A percentile compares a stretch with the other conserved stretches of the same genome.
Evolutionary conservation across 2,888 invertebrate genomes (phyloP).

Genomic region (Heliconius charithonia): DNA sequence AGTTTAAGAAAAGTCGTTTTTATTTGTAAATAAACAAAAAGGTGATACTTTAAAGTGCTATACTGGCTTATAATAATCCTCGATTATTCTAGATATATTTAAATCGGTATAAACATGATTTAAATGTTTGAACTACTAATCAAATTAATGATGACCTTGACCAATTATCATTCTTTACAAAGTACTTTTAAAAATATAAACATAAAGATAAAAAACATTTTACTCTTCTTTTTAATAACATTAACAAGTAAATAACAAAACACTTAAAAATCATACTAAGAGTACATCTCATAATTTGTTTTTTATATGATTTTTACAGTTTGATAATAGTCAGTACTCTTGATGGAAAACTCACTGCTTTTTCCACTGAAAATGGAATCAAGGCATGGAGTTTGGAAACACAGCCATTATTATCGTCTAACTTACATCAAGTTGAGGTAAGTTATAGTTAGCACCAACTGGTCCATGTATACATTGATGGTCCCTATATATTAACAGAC

Average conservation of each 20-base stretch:
- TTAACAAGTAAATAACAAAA: not conserved
- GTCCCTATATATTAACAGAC: no score
- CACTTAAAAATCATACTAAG: not conserved
- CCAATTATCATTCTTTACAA: conserved; percentile 41
- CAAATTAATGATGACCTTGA: conserved; percentile 51
- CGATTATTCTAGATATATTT: conserved; percentile 31
- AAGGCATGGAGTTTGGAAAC: conserved; percentile 92
- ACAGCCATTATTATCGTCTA: conserved; percentile 93
- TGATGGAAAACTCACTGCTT: conserved; percentile 93
- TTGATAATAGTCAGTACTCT: conserved; percentile 94
- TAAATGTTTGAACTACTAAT: conserved; percentile 33
- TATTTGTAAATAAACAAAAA: conserved; percentile 36
- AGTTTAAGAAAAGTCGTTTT: not conserved
- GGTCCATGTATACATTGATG: no score
- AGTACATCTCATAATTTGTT: not conserved
- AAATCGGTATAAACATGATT: conserved; percentile 9
- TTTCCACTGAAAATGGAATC: conserved; percentile 88
- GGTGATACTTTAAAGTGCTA: not conserved
- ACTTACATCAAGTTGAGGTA: conserved; percentile 94
- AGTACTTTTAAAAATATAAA: conserved; percentile 15
- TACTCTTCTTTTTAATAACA: not conserved
- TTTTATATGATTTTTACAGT: conserved; percentile 66
- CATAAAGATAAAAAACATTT: not conserved
- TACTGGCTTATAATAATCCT: not conserved
- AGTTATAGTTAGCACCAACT: conserved; percentile 13